A percentile compares a stretch with the other conserved stretches of the same genome.
These are phyloP conservation scores for Argentina silus DNA, from an alignment of 2,797 vertebrate genomes.

Conservation along the genomic window DNA sequence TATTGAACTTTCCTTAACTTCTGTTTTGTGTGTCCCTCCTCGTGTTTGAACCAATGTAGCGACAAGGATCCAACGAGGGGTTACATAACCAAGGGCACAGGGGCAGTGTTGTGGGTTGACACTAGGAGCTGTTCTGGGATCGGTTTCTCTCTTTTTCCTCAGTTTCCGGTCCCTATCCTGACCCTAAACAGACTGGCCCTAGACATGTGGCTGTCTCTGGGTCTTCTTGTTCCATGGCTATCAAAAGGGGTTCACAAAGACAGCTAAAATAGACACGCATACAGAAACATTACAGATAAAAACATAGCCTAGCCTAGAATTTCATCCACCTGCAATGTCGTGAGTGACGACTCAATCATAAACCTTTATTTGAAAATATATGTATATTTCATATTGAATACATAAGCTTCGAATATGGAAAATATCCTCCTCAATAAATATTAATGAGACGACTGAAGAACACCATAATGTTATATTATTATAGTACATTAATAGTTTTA, in stretches of 20 bases:
- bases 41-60: background rate
- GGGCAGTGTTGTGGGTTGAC: background rate
- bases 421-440: no score
- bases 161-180: background rate
- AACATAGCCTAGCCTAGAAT: no score
- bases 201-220: background rate
- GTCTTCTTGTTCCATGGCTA: background rate
- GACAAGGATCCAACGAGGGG: background rate
- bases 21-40: background rate
- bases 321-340: no score
- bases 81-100: background rate
- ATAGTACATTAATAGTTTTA: no score
- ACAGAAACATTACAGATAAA: no score
- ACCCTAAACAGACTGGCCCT: background rate
- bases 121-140: background rate
- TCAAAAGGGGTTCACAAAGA: background rate
- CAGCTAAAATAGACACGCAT: no score
- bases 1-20: constrained; percentile 7
- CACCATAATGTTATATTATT: no score
- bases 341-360: no score
- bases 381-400: no score
- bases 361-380: no score
- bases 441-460: no score
- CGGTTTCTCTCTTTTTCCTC: background rate
- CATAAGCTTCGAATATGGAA: no score